Evolutionary conservation across 2,113 vertebrate genomes (phyloP).

Genomic region (Recurvirostra avosetta): DNA sequence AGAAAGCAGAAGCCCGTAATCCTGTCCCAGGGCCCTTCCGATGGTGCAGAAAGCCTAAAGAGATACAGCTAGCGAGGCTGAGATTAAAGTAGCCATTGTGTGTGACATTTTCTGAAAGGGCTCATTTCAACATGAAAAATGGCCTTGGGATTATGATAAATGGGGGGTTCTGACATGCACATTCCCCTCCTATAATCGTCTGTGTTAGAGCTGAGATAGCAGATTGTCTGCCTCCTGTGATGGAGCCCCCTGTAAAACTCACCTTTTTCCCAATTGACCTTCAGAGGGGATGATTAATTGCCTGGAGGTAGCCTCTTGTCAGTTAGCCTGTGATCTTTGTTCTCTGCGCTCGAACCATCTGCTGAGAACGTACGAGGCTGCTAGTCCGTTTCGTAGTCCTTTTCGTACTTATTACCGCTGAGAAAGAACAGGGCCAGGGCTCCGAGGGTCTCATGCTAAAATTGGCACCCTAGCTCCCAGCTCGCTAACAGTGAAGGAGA

Average conservation of each 20-base stretch:
- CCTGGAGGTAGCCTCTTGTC: slow-evolving; percentile 81
- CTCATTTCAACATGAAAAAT: slow-evolving; percentile 84
- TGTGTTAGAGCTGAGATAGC: slow-evolving; percentile 46
- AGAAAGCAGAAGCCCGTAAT: slow-evolving; percentile 66
- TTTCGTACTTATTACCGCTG: slow-evolving; percentile 68
- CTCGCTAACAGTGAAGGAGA: neutral
- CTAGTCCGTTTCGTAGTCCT: slow-evolving; percentile 66
- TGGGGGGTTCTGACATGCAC: slow-evolving; percentile 82
- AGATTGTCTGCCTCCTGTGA: slow-evolving; percentile 31
- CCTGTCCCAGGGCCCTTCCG: slow-evolving; percentile 50
- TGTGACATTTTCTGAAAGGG: slow-evolving; percentile 78
- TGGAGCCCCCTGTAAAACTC: slow-evolving; percentile 73
- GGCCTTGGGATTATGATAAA: slow-evolving; percentile 81
- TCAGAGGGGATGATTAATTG: slow-evolving; percentile 84
- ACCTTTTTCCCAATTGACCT: slow-evolving; percentile 81
- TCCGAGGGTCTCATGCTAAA: slow-evolving; percentile 51
- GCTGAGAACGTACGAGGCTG: slow-evolving; percentile 72
- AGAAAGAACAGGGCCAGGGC: slow-evolving; percentile 50
- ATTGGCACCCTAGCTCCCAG: slow-evolving; percentile 7
- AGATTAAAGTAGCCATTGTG: slow-evolving; percentile 80
- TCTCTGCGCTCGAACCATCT: slow-evolving; percentile 80
- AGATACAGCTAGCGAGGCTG: slow-evolving; percentile 68
- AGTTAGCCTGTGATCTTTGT: slow-evolving; percentile 85
- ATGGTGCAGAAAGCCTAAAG: slow-evolving; percentile 33
- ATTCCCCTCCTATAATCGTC: slow-evolving; percentile 68